Base-by-base conservation (phyloP, 1,140 invertebrate species). In the Centruroides vittatus region DNA sequence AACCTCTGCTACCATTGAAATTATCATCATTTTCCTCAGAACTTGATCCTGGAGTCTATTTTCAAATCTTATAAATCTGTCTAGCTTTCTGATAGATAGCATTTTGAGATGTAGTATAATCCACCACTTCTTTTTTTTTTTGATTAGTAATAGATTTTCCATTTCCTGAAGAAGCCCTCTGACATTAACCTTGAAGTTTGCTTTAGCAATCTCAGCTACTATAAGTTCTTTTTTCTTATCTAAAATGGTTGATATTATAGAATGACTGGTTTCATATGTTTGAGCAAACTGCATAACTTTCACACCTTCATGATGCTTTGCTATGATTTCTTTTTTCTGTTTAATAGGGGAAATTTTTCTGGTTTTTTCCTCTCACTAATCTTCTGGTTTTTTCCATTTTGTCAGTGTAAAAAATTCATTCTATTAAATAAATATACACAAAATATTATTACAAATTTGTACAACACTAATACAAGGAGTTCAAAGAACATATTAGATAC, bases 331-430 rank as follows among this genome's bases (percentile, higher is more conserved):
- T 62, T 61, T 66, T 46, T 64, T 59, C 59, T 60, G 78, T 71
- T 83, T 5, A 82, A 70, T 81, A 83, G 74, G 81, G 83, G 76
- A 83, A 80, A 73, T 83, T 82, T 71, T 80, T 83, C 70, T 82
- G n/a, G 81, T 64, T 83, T 82, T 73, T 78, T 83, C 70, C 82
- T 81, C 71, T 77, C 80, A 70, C 78, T 62, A 66, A 63, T 10
- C 9, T 51, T 51, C 23, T n/a, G n/a, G n/a, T 51, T 51, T 51
- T 51, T n/a, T 5, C 50, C 50, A 51, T 51, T 51, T 51, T 51
- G 23, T 51, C 58, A 57, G 35, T 49, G 35, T 64, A 64, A 57
- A 51, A 54, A 34, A 53, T 50, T 23, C 35, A 52, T n/a, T 34
- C 34, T n/a, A n/a, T n/a, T 41, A 35, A 59, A 35, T 47, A 47